These are phyloP conservation scores for Chrysochloris asiatica DNA, from an alignment of 2,113 vertebrate genomes.

Conservation along the genomic window DNA sequence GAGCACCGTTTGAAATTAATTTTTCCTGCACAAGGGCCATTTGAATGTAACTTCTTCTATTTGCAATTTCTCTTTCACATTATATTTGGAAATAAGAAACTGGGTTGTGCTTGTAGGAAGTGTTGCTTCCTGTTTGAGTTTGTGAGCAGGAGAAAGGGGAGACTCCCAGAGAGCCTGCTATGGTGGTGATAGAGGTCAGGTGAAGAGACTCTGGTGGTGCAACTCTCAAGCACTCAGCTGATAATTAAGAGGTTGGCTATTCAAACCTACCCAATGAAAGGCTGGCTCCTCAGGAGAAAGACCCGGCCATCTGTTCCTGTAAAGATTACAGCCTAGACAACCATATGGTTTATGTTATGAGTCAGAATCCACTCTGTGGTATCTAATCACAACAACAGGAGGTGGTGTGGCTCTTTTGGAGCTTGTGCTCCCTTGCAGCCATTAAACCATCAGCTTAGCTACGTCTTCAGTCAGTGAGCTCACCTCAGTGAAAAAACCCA, in stretches of 20 bases:
- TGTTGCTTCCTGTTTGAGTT: background rate
- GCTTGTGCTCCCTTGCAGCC: background rate
- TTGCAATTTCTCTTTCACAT: no score
- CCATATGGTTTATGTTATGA: background rate
- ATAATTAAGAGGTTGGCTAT: background rate
- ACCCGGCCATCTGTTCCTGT: background rate
- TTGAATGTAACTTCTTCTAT: no score
- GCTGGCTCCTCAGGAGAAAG: no score
- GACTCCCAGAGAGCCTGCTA: no score
- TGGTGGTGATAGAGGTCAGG: background rate
- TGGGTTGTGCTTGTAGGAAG: background rate
- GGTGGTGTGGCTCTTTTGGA: background rate
- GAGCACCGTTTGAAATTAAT: no score
- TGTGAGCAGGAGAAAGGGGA: background rate
- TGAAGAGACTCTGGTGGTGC: background rate
- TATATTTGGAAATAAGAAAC: no score
- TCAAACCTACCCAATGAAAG: background rate
- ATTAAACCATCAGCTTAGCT: constrained; percentile 46
- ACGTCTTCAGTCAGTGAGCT: constrained; percentile 40
- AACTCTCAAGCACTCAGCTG: background rate
- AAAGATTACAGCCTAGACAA: background rate
- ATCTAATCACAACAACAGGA: background rate
- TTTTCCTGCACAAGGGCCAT: no score
- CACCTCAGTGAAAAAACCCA: background rate
- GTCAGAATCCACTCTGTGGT: background rate